Evolutionary conservation across 92 coral and sea anemone genomes (phyloP).

Genomic region (Plumapathes pennacea): DNA sequence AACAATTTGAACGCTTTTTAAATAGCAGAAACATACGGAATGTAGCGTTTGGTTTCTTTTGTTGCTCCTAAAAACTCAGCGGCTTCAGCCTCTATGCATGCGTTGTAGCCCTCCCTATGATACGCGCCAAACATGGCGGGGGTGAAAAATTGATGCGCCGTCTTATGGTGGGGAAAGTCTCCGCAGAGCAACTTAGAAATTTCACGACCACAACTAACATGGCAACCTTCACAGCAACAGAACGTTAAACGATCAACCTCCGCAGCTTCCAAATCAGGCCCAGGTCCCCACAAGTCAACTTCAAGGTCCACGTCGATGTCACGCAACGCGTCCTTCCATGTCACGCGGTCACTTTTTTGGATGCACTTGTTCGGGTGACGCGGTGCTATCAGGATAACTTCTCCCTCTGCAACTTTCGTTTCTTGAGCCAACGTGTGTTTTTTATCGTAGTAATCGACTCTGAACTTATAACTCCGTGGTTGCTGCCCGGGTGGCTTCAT

Average conservation of each 20-base stretch:
- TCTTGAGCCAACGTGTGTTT: slow-evolving; percentile 4
- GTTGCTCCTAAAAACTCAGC: slow-evolving; percentile 43
- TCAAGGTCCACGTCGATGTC: slow-evolving; percentile 49
- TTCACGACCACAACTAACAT: slow-evolving; percentile 6
- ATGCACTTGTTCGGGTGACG: slow-evolving; percentile 14
- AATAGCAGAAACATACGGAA: too few species aligned
- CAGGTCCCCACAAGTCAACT: slow-evolving; percentile 48
- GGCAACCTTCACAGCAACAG: slow-evolving; percentile 67
- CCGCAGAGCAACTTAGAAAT: slow-evolving; percentile 46
- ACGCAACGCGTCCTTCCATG: slow-evolving; percentile 39
- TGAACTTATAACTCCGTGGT: slow-evolving; percentile 52
- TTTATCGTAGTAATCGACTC: slow-evolving; percentile 42
- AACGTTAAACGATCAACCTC: slow-evolving; percentile 46
- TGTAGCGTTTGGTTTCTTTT: too few species aligned
- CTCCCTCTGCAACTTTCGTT: slow-evolving; percentile 50
- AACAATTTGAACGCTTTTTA: too few species aligned
- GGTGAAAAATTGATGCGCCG: slow-evolving; percentile 63
- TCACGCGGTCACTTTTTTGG: slow-evolving; percentile 7
- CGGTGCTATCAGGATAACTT: slow-evolving; percentile 42
- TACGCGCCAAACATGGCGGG: slow-evolving; percentile 59
- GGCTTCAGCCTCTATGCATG: slow-evolving; percentile 47
- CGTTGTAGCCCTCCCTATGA: slow-evolving; percentile 63
- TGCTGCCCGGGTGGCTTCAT: slow-evolving; percentile 14
- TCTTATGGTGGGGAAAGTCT: slow-evolving; percentile 47
- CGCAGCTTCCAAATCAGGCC: slow-evolving; percentile 42